A percentile compares a stretch with the other conserved stretches of the same genome.
phyloP scores from a whole-genome alignment of 2,113 vertebrate genomes.

The Emydocephalus ijimae region DNA sequence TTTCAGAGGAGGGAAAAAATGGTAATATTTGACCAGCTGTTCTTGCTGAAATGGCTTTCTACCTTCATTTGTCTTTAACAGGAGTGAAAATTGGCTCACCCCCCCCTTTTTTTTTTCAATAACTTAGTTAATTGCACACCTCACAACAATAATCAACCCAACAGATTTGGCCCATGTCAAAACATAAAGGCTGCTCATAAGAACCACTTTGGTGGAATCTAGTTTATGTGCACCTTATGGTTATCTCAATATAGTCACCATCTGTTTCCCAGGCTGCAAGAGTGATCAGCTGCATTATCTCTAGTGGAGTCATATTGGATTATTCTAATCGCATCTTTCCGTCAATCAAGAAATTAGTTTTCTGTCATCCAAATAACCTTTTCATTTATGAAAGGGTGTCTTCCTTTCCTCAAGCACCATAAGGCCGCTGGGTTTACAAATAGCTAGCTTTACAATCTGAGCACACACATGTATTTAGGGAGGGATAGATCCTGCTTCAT shows the following conservation, averaged over 20 bases:
- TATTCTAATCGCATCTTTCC: neutral
- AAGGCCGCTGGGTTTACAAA: neutral
- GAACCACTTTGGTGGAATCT: neutral
- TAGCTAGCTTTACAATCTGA: neutral
- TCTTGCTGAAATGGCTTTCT: constrained; percentile 58
- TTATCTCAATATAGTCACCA: neutral
- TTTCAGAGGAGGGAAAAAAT: constrained; percentile 18
- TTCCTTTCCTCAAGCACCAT: neutral
- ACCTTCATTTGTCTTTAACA: constrained; percentile 62
- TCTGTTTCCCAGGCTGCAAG: neutral
- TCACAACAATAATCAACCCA: neutral
- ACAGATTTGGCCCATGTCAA: neutral
- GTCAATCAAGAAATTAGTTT: constrained; percentile 8
- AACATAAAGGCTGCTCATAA: neutral
- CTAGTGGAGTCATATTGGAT: constrained; percentile 6
- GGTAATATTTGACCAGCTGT: constrained; percentile 54
- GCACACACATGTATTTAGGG: neutral
- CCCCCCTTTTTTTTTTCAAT: constrained; percentile 30
- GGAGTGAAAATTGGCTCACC: constrained; percentile 46
- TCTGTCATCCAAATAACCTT: neutral
- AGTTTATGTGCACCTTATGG: neutral
- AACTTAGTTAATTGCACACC: constrained; percentile 20
- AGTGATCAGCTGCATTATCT: neutral
- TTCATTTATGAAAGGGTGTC: neutral
- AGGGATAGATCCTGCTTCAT: neutral